phyloP scores from a whole-genome alignment of 2,797 vertebrate genomes.

The Phalanger gymnotis region DNA sequence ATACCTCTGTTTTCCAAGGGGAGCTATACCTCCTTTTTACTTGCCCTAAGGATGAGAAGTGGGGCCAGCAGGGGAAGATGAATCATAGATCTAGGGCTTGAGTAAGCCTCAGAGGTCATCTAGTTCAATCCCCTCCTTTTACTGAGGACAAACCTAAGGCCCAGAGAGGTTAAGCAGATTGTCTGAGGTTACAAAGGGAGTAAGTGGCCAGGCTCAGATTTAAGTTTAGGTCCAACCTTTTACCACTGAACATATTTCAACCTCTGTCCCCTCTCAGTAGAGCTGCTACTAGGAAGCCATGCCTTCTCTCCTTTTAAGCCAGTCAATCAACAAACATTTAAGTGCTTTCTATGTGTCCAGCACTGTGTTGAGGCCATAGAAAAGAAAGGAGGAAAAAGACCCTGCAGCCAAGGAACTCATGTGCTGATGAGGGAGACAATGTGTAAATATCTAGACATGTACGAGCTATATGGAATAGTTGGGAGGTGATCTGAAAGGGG shows the following conservation, averaged over 20 bases:
- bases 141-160: background rate
- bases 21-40: background rate
- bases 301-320: background rate
- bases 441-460: background rate
- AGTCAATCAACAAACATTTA: background rate
- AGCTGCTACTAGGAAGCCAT: background rate
- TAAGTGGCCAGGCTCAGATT: background rate
- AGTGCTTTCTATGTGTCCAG: background rate
- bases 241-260: background rate
- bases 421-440: background rate
- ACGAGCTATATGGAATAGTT: background rate
- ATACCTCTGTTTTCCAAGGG: background rate
- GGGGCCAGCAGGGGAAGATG: background rate
- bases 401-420: background rate
- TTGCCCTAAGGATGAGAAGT: background rate
- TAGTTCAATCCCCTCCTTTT: background rate
- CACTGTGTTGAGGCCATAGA: background rate
- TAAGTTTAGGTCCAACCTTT: background rate
- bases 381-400: background rate
- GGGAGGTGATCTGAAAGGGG: background rate
- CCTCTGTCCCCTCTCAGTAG: background rate
- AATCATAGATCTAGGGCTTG: background rate
- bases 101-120: background rate
- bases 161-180: background rate
- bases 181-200: background rate